These are phyloP conservation scores for Coptotermes formosanus DNA, from an alignment of 1,140 invertebrate species.

Conservation along the genomic window DNA sequence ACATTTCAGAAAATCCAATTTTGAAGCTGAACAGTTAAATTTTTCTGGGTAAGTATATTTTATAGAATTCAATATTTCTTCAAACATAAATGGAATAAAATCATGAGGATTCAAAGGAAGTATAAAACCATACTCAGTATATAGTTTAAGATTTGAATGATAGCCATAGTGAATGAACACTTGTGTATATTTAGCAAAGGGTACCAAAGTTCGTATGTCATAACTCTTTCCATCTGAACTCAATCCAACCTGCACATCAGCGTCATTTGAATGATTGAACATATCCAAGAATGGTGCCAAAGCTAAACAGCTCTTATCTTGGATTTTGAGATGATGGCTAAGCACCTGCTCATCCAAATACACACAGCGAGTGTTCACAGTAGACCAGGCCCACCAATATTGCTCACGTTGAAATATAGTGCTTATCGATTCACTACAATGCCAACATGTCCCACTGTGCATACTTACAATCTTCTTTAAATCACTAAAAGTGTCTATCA, in stretches of 20 bases:
- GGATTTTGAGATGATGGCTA: slow-evolving; percentile 44
- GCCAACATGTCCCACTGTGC: slow-evolving; percentile 46
- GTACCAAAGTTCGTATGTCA: slow-evolving; percentile 52
- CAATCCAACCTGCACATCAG: slow-evolving; percentile 53
- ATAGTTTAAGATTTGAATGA: slow-evolving; percentile 65
- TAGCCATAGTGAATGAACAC: slow-evolving; percentile 76
- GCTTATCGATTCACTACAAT: slow-evolving; percentile 47
- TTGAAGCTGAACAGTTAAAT: slow-evolving; percentile 41
- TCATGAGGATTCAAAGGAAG: slow-evolving; percentile 61
- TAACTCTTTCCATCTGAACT: slow-evolving; percentile 50
- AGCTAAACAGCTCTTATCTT: slow-evolving; percentile 59
- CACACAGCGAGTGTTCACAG: slow-evolving; percentile 75
- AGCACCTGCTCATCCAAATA: slow-evolving; percentile 50
- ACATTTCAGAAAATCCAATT: slow-evolving; percentile 53
- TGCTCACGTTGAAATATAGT: slow-evolving; percentile 47
- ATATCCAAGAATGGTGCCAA: slow-evolving; percentile 77
- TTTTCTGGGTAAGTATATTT: slow-evolving; percentile 36
- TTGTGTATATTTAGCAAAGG: slow-evolving; percentile 56
- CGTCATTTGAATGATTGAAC: slow-evolving; percentile 67
- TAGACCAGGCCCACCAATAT: slow-evolving; percentile 63
- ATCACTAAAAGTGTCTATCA: slow-evolving; percentile 40
- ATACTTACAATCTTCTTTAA: slow-evolving; percentile 41
- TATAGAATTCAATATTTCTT: slow-evolving; percentile 48
- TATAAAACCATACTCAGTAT: slow-evolving; percentile 74
- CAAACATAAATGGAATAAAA: slow-evolving; percentile 52